Conservation (phyloP, 2,113 vertebrate genomes). For the Rhinolophus sinicus region DNA sequence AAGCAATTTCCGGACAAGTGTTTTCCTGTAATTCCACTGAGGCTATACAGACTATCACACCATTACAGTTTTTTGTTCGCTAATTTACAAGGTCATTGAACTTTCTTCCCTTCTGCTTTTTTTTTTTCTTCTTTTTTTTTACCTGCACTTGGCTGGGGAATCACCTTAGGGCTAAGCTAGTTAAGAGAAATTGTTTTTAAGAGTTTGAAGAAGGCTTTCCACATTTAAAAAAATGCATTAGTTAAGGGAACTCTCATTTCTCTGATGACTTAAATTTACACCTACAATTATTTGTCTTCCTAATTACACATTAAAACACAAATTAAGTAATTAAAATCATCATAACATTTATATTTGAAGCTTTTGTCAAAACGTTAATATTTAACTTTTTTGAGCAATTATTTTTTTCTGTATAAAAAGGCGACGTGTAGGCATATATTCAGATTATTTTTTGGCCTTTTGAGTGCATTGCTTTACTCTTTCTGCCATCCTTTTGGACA, state of each 20-base stretch:
- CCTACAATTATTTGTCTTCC: not conserved
- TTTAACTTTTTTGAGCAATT: conserved; percentile 6
- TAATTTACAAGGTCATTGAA: conserved; percentile 70
- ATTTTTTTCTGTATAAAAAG: not conserved
- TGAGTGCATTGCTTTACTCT: conserved; percentile 32
- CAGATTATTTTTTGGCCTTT: not conserved
- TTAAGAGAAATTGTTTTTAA: conserved; percentile 33
- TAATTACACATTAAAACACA: not conserved
- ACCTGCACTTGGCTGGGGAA: conserved; percentile 16
- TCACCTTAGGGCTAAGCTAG: not conserved
- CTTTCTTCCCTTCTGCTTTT: conserved; percentile 24
- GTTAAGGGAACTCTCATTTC: conserved; percentile 34
- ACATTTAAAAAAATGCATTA: not conserved
- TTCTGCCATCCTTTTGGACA: conserved; percentile 28
- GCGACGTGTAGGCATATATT: not conserved
- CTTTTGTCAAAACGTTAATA: conserved; percentile 8
- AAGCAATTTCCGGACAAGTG: not conserved
- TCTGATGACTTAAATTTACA: not conserved
- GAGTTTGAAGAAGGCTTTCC: not conserved
- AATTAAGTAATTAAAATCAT: conserved; percentile 15
- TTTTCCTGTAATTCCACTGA: conserved; percentile 41
- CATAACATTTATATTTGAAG: conserved; percentile 43
- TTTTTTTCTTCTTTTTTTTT: not conserved
- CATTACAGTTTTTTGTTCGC: not conserved
- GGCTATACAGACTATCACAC: not conserved